These are phyloP conservation scores for Echinops telfairi DNA, from an alignment of 2,113 vertebrate species.

Conservation along the genomic window DNA sequence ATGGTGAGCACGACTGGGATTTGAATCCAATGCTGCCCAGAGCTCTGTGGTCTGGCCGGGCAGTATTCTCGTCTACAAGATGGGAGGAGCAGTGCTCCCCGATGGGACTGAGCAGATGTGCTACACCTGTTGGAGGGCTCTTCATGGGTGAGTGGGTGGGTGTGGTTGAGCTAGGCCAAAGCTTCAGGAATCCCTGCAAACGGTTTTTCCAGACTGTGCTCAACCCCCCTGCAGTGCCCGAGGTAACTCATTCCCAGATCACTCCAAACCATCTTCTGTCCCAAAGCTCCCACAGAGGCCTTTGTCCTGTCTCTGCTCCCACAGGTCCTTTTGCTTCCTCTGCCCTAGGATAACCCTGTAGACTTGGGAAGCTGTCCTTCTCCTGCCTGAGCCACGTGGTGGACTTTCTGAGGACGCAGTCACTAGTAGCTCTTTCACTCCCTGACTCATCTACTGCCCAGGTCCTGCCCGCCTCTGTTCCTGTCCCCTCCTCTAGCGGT, in stretches of 20 bases:
- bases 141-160: neutral
- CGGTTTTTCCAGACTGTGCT: neutral
- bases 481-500: no score
- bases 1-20: neutral
- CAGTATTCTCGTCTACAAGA: neutral
- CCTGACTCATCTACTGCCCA: neutral
- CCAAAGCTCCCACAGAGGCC: neutral
- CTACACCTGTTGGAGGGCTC: neutral
- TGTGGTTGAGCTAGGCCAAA: neutral
- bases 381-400: neutral
- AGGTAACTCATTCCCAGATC: neutral
- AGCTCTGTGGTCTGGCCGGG: neutral
- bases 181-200: neutral
- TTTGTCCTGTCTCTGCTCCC: no score
- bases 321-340: neutral
- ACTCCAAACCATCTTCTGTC: neutral
- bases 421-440: neutral
- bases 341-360: neutral
- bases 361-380: neutral
- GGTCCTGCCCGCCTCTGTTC: no score
- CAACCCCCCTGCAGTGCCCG: neutral
- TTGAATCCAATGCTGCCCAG: neutral
- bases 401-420: neutral
- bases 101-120: accelerated
- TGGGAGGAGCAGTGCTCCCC: neutral